Evolutionary conservation across 2,797 vertebrate genomes (phyloP), one percentile per base, ranked within the genome.

Genomic region (Argentina silus): DNA sequence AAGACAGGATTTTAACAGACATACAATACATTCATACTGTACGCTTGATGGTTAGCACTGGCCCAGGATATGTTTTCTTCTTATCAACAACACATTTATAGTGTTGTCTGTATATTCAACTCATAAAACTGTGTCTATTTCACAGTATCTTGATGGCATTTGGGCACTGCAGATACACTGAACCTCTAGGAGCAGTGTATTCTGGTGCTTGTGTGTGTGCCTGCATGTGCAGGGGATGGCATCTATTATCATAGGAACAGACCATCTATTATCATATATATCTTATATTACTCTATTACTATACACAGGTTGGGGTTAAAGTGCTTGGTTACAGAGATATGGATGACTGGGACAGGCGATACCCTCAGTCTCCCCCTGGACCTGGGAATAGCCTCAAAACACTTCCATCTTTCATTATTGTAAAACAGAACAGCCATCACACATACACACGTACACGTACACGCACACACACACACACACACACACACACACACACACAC

Each of bases 1-100:
- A 70, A 71, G 81, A 83, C 12, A 69, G 87, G 27, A 66, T 74
- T 66, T 67, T 84, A 75, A 67, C 15, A 78, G 72, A 71, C 69
- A 74, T 5, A 75, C 14, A 70, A 64, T 47, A 70, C 63, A 19
- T 36, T 1, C 27, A 4, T 36, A 36, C 27, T 36, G 27, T 36
- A 36, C 2, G 27, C 11, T 78, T 67, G 77, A 67, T 74, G 44
- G 44, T 73, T 64, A 50, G 21, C 23, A 23, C 0, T 36, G 27
- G 27, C 27, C 27, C 27, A 36, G 27, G 27, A 36, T 36, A 36
- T 36, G 27, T 36, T 36, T 36, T 36, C 27, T 36, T 36, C 27
- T 36, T 1, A 36, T 36, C 27, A 36, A 36, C 27, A 36, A 36
- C 27, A 1, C 27, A 36, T 36, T 36, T 4, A 36, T 36, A 36